A percentile compares a stretch with the other conserved stretches of the same genome.
Evolutionary conservation across 2,797 vertebrate genomes (phyloP).

Genomic region (Sebastiscus tertius): DNA sequence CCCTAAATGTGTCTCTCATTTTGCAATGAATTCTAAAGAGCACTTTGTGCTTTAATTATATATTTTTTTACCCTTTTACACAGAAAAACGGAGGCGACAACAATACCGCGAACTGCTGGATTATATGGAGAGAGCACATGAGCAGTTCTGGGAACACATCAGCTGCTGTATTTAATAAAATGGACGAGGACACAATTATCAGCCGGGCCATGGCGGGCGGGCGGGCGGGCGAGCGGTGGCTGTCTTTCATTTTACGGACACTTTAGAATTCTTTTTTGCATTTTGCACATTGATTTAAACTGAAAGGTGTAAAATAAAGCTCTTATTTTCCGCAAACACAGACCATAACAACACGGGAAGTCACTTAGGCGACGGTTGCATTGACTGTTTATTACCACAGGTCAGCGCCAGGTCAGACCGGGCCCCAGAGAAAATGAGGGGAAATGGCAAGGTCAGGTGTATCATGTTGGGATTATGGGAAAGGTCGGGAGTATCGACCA

Average conservation of each 20-base stretch:
- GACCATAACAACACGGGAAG: neutral
- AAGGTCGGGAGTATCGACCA: neutral
- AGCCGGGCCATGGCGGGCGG: neutral
- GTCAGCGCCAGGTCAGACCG: neutral
- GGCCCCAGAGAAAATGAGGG: neutral
- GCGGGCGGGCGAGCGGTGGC: neutral
- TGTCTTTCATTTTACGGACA: neutral
- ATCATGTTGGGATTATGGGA: neutral
- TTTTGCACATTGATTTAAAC: neutral
- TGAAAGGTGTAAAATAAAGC: neutral
- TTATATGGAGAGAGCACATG: neutral
- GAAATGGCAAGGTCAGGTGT: neutral
- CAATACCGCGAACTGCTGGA: neutral
- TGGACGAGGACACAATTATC: slow-evolving; percentile 1
- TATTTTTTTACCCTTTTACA: neutral
- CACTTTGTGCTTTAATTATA: neutral
- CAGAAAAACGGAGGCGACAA: neutral
- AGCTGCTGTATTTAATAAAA: slow-evolving; percentile 1
- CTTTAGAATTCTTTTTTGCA: neutral
- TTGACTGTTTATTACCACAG: neutral
- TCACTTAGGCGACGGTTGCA: neutral
- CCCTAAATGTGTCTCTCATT: neutral
- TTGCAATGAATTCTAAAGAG: neutral
- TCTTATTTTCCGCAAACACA: neutral
- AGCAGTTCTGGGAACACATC: slow-evolving; percentile 16